phyloP scores from a whole-genome alignment of 1,140 invertebrate genomes.

The Pissodes strobi region DNA sequence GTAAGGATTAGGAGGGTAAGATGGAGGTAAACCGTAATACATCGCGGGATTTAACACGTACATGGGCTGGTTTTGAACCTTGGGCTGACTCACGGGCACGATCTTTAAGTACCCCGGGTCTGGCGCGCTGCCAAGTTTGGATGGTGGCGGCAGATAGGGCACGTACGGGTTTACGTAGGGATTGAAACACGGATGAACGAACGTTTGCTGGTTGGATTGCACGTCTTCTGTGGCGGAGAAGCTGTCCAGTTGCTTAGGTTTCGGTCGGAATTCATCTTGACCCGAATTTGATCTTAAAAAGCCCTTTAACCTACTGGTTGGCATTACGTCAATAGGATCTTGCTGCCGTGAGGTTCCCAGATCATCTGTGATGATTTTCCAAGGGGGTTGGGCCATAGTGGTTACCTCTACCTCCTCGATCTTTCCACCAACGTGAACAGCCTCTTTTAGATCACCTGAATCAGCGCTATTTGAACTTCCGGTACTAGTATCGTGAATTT shows the following conservation, averaged over 20 bases:
- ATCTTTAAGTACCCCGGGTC: conserved; percentile 36
- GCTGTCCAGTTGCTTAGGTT: conserved; percentile 21
- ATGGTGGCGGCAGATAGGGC: conserved; percentile 16
- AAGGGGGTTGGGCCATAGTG: too few species aligned
- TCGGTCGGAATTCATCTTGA: conserved; percentile 14
- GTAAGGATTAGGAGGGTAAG: neutral
- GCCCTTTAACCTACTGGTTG: too few species aligned
- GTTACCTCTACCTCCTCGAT: too few species aligned
- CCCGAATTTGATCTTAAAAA: too few species aligned
- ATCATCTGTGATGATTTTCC: too few species aligned
- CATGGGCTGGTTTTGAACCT: conserved; percentile 28
- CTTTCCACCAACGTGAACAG: too few species aligned
- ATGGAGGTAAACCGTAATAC: conserved; percentile 34
- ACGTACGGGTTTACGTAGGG: conserved; percentile 38
- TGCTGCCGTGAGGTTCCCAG: too few species aligned
- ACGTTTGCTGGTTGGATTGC: conserved; percentile 34
- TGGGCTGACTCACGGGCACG: conserved; percentile 24
- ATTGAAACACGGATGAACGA: conserved; percentile 42
- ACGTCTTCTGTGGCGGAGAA: conserved; percentile 31
- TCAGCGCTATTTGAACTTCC: too few species aligned
- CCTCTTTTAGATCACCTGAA: too few species aligned
- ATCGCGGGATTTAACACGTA: conserved; percentile 44
- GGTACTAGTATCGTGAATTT: too few species aligned
- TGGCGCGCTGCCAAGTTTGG: conserved; percentile 22
- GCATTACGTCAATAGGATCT: too few species aligned